Percentiles rank a stretch among this genome's conserved stretches.
phyloP scores from a whole-genome alignment of 2,797 vertebrate species.

The Prunella strophiata region DNA sequence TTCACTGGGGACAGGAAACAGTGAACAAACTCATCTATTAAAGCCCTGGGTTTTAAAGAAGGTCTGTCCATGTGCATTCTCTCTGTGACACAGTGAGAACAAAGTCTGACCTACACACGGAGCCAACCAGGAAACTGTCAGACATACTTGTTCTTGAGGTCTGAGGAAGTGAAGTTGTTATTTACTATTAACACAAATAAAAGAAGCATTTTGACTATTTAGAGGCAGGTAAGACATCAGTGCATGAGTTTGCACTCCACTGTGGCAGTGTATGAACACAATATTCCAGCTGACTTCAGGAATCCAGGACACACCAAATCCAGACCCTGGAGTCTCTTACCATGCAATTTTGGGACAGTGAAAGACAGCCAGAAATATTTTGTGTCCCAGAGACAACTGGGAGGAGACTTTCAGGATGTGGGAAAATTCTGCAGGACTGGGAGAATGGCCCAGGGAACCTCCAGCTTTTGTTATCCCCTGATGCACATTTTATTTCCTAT shows the following conservation, averaged over 20 bases:
- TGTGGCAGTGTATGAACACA: fast-evolving
- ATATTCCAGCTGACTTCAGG: neutral
- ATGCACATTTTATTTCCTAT: neutral
- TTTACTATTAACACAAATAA: neutral
- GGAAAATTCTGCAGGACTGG: neutral
- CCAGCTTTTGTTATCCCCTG: neutral
- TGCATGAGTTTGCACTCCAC: neutral
- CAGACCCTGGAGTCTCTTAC: neutral
- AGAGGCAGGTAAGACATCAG: neutral
- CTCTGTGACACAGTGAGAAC: neutral
- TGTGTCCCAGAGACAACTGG: neutral
- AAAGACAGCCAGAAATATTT: neutral
- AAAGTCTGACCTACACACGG: neutral
- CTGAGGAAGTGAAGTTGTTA: neutral
- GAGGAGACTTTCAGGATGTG: neutral
- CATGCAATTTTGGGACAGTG: neutral
- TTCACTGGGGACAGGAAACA: neutral
- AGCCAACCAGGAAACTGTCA: neutral
- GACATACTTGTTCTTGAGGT: neutral
- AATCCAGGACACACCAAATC: neutral
- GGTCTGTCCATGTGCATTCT: neutral
- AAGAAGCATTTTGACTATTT: neutral
- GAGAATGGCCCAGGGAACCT: neutral
- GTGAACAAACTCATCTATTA: neutral
- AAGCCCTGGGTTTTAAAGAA: neutral